phyloP scores from a whole-genome alignment of 2,113 vertebrate genomes.

The Salminus brasiliensis region DNA sequence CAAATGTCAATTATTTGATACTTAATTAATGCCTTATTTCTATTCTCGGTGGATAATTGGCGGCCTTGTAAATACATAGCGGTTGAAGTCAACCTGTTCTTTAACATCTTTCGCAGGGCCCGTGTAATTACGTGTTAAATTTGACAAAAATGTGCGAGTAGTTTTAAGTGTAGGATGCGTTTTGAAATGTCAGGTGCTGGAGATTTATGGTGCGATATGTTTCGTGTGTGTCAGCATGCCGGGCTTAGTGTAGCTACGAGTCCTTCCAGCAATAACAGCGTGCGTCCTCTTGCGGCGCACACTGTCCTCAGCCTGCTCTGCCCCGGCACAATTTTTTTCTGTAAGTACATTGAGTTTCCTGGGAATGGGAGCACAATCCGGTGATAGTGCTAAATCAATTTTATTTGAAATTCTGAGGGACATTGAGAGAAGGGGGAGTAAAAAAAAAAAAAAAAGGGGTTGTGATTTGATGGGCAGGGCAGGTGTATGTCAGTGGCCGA shows the following conservation, averaged over 20 bases:
- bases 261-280: constrained; percentile 50
- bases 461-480: constrained; percentile 58
- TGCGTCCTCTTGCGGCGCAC: constrained; percentile 26
- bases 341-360: constrained; percentile 65
- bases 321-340: constrained; percentile 34
- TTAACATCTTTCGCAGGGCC: constrained; percentile 42
- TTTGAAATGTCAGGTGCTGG: constrained; percentile 65
- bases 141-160: constrained; percentile 56
- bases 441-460: constrained; percentile 37
- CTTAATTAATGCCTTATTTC: constrained; percentile 66
- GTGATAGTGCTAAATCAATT: constrained; percentile 82
- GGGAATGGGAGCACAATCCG: constrained; percentile 86
- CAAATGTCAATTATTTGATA: constrained; percentile 66
- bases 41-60: constrained; percentile 69
- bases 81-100: constrained; percentile 58
- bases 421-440: constrained; percentile 73
- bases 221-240: constrained; percentile 72
- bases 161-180: constrained; percentile 64
- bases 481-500: constrained; percentile 88
- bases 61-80: constrained; percentile 67
- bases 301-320: constrained; percentile 45
- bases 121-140: constrained; percentile 70
- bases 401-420: constrained; percentile 87
- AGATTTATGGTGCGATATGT: constrained; percentile 69
- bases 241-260: constrained; percentile 57